Base-by-base conservation (phyloP, 2,113 vertebrate genomes). In the Cranoglanis bouderius region DNA sequence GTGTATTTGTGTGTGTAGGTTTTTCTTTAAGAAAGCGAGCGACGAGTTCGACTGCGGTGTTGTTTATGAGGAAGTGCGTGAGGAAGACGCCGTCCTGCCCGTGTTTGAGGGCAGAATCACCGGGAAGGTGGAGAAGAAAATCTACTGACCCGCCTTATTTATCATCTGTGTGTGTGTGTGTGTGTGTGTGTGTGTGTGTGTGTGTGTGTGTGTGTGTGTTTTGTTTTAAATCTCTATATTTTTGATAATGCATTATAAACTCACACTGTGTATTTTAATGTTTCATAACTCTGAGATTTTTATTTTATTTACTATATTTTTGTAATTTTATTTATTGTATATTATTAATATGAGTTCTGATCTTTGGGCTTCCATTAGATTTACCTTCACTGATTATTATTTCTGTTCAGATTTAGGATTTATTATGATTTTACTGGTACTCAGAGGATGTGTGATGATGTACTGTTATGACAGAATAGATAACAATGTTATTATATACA, bases 1-100 rank as follows among this genome's bases (percentile, higher is more conserved):
- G 16, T 19, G 16, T 38, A 0, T 92, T 92, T 93, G 93, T 91
- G 18, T 92, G 90, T 93, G 87, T 93, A 99, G 98, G 96, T 99
- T 99, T 95, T 99, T 98, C 94, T 99, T 99, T 86, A 99, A 99
- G 96, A 99, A 98, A 91, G 98, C 98, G 90, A 99, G 98, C 1
- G 97, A 98, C 0, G 98, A 99, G 95, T 98, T 99, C 0, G 97
- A 99, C 94, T 99, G 98, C 0, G 98, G 98, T 0, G 98, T 98
- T 51, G 98, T 99, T 88, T 99, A 99, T 0, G 98, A 99, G 93
- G 98, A 99, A 91, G 97, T 99, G 7, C 95, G 97, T 0, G 97
- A 99, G 72, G 98, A 99, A 0, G 96, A 97, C 43, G 95, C 96
- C 1, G 93, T 97, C 91, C 90, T 99, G 94, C 98, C 98, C 18